Base-by-base conservation (phyloP, 1,140 invertebrate genomes). In the Hylyphantes graminicola region DNA sequence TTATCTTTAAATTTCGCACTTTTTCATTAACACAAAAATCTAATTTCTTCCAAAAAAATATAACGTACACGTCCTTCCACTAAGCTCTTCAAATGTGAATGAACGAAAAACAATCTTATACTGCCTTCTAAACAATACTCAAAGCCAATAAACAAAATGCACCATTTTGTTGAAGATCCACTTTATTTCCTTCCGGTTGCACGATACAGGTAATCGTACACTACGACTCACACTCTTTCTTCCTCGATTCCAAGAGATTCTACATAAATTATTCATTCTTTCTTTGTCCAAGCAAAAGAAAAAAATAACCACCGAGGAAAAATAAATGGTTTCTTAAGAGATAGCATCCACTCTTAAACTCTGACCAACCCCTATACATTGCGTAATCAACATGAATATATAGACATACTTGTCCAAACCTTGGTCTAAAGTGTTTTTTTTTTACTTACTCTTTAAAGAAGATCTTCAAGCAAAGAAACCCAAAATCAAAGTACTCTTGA, bases 201-300 rank as follows among this genome's bases (percentile, higher is more conserved):
- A 51, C 74, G 21, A 76, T 76, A 50, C 21, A 50, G 21, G 8
- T 19, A 2, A 15, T 35, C 48, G 10, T 72, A 74, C 54, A 61
- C 48, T 50, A 50, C 53, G 63, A 63, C 63, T 78, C 55, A 21
- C 76, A 67, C 51, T 67, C 6, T 35, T 35, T n/a, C 54, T 78
- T 17, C 59, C 65, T 1, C 35, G 35, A 35, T 35, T 35, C 35
- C 5, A 35, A 35, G 35, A 35, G 35, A 35, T 35, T 2, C 35
- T 35, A 35, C 76, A 78, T 78, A 65, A 67, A 78, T 78, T 53
- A 78, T 67, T 65, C 76, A 78, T 53, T 67, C 63, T 78, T 78
- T 78, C 61, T 78, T 67, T 64, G 61, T 5, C 35, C 35, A 35
- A 35, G 35, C 5, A 35, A 35, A 35, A 35, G 35, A 35, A 35